A percentile compares a stretch with the other conserved stretches of the same genome.
Evolutionary conservation across 2,888 invertebrate species (phyloP).

Genomic region (Allophyes oxyacanthae): DNA sequence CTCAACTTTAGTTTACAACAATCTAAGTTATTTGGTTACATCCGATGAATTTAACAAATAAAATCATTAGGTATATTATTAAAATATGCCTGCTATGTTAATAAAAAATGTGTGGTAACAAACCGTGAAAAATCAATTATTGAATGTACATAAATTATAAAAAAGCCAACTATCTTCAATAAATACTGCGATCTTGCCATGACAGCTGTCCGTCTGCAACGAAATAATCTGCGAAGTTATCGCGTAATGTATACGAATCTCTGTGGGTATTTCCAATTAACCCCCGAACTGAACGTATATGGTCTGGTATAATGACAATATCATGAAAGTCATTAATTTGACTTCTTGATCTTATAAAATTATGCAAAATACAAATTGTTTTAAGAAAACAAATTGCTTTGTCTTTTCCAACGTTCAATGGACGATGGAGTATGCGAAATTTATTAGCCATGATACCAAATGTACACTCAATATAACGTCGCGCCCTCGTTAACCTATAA

Average conservation of each 20-base stretch:
- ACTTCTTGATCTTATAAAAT: conserved; percentile 29
- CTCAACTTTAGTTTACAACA: conserved; percentile 47
- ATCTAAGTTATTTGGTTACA: conserved; percentile 47
- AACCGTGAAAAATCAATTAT: conserved; percentile 6
- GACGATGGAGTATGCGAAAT: conserved; percentile 45
- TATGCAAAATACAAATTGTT: conserved; percentile 33
- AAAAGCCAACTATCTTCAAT: too few relatives aligned
- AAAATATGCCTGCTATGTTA: conserved; percentile 50
- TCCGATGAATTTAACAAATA: conserved; percentile 46
- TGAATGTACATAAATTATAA: conserved; percentile 1
- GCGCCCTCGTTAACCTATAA: conserved; percentile 39
- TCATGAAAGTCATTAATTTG: conserved; percentile 28
- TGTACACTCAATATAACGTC: conserved; percentile 47
- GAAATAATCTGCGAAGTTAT: conserved; percentile 48
- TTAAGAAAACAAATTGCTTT: conserved; percentile 37
- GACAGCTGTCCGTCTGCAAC: conserved; percentile 42
- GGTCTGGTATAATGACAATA: conserved; percentile 44
- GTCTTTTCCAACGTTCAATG: conserved; percentile 40
- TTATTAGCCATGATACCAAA: conserved; percentile 44
- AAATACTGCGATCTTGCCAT: conserved; percentile 51
- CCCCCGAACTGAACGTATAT: conserved; percentile 34
- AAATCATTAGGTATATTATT: conserved; percentile 51
- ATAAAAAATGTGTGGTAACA: conserved; percentile 7
- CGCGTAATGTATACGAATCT: conserved; percentile 45
- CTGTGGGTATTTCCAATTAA: conserved; percentile 37